Evolutionary conservation across 2,797 vertebrate species (phyloP), one percentile per base, ranked within the genome.

Genomic region (Notolepis coatsorum): DNA sequence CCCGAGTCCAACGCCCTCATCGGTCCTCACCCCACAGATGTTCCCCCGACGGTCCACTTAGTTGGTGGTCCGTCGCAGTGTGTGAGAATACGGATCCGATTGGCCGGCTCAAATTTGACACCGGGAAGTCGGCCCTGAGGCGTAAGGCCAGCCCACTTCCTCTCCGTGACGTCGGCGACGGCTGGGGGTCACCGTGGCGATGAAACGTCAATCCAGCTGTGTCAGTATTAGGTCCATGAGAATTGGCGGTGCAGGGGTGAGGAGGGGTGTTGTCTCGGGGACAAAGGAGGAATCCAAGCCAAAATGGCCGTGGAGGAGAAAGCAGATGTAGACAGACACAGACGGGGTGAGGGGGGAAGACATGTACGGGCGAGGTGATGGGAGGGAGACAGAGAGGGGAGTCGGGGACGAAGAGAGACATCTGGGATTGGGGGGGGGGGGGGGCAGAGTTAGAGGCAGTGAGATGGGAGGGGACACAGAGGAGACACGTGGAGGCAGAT

Each of bases 1-100:
- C 54, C 65, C 31, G 52, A 51, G 60, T 65, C 53, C 15, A 15
- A 59, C 61, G 20, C 5, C 64, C 61, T 65, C 33, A 0, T 7
- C n/a, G n/a, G n/a, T n/a, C n/a, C n/a, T 50, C 25, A 77, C 64
- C 68, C 12, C 8, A 33, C 75, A 65, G 70, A 72, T 77, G 68
- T 72, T 77, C 65, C 73, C n/a, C 64, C 49, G 13, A 27, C 56
- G 5, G 54, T 13, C 53, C n/a, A 0, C 68, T 59, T 53, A 67
- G 57, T 41, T n/a, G 55, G 60, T 58, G 62, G 71, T 71, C 71
- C 9, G 43, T 53, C 53, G 64, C 42, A 1, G 41, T 28, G 41
- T 48, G 27, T 31, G 18, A 52, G 47, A 58, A 33, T 30, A n/a
- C 0, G n/a, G n/a, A 2, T 72, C 39, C 62, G 54, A 77, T 69